These are phyloP conservation scores for Felis chaus DNA, from an alignment of 2,113 vertebrate genomes.

Conservation along the genomic window DNA sequence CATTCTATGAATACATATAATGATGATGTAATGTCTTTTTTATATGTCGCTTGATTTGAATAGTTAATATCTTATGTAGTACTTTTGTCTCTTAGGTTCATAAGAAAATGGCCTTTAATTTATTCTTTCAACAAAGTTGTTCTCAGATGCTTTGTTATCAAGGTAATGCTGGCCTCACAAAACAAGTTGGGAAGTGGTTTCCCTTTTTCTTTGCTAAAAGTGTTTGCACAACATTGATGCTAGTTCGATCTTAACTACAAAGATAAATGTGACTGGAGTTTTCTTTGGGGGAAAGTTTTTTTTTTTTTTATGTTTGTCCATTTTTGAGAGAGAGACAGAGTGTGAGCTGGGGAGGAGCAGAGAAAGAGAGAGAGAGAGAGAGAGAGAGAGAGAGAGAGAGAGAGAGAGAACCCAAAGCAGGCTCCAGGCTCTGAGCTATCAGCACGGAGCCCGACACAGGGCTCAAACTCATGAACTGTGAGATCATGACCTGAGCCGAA, in stretches of 20 bases:
- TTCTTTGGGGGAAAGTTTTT: not conserved
- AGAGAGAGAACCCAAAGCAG: too few relatives aligned
- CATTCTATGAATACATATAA: not conserved
- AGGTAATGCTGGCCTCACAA: not conserved
- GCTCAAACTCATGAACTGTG: too few relatives aligned
- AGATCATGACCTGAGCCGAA: not conserved
- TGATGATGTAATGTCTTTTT: not conserved
- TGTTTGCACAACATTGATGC: not conserved
- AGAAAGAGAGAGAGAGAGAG: too few relatives aligned
- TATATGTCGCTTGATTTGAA: not conserved
- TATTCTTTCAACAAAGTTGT: not conserved
- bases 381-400: not conserved
- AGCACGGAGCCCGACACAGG: too few relatives aligned
- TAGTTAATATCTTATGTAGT: not conserved
- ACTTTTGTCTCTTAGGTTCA: not conserved
- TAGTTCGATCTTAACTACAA: not conserved
- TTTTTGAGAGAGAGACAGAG: not conserved
- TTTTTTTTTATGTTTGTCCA: not conserved
- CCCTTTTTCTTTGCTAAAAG: not conserved
- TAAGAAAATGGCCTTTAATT: not conserved
- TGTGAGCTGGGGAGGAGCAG: too few relatives aligned
- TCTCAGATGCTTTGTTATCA: not conserved
- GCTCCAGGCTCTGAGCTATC: too few relatives aligned
- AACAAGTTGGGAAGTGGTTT: not conserved
- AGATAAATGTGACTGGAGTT: not conserved